Percentiles rank a stretch among this genome's conserved stretches.
phyloP scores from a whole-genome alignment of 2,888 invertebrate species.

The Aethes cnicana region DNA sequence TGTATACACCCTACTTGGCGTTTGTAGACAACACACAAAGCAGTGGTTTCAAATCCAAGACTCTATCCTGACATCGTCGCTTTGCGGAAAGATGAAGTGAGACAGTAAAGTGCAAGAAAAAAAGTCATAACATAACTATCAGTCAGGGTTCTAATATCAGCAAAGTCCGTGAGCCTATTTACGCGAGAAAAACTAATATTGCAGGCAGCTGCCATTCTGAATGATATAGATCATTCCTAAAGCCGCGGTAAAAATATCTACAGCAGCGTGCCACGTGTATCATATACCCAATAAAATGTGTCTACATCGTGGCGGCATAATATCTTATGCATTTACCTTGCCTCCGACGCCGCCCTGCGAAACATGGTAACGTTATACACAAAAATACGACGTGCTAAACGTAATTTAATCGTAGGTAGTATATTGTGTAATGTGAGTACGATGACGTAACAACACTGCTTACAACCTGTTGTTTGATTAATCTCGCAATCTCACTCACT shows the following conservation, averaged over 20 bases:
- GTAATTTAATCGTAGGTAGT: conserved; percentile 50
- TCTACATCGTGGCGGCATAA: conserved; percentile 38
- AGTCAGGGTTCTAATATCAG: conserved; percentile 41
- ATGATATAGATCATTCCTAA: conserved; percentile 40
- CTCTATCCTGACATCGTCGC: conserved; percentile 7
- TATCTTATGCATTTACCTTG: conserved; percentile 68
- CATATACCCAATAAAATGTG: conserved; percentile 53
- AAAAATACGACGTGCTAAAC: conserved; percentile 28
- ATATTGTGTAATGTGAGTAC: conserved; percentile 32
- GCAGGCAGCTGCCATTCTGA: conserved; percentile 51
- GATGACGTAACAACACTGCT: too few relatives aligned
- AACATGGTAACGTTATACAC: conserved; percentile 44
- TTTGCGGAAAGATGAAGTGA: conserved; percentile 26
- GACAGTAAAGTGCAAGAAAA: conserved; percentile 28
- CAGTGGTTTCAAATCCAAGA: conserved; percentile 10
- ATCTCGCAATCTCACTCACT: too few relatives aligned
- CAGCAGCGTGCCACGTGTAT: conserved; percentile 60
- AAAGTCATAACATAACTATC: conserved; percentile 32
- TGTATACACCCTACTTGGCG: conserved; percentile 9
- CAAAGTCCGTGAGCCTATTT: conserved; percentile 41
- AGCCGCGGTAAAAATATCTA: conserved; percentile 51
- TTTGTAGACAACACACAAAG: conserved; percentile 16
- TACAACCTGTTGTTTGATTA: too few relatives aligned
- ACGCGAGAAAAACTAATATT: conserved; percentile 40
- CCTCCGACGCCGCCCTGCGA: conserved; percentile 77